Conservation (phyloP, 2,888 invertebrate genomes). For the Cenopis cana region DNA sequence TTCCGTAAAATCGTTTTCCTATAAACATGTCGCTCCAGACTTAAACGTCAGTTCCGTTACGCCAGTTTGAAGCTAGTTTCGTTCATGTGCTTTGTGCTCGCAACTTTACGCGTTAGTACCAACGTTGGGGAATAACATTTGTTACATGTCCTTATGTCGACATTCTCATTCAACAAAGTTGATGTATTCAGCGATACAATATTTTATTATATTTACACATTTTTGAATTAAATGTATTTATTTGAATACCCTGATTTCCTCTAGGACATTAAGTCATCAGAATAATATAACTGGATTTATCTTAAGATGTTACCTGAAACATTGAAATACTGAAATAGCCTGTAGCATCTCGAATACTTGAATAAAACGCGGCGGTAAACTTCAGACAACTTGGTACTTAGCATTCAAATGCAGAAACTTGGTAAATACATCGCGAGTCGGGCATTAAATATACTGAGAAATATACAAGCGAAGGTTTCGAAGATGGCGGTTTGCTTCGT, state of each 20-base stretch:
- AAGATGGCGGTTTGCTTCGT: conserved; percentile 28
- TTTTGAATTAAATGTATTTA: background rate
- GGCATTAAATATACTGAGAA: conserved; percentile 32
- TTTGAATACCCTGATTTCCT: no score
- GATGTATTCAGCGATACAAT: background rate
- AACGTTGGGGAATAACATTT: conserved; percentile 18
- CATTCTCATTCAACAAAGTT: background rate
- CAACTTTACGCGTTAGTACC: conserved; percentile 49
- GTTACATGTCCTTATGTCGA: conserved; percentile 9
- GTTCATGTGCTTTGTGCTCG: conserved; percentile 49
- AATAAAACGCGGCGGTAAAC: conserved; percentile 22
- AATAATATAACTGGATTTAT: conserved; percentile 7
- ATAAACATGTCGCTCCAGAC: conserved; percentile 2
- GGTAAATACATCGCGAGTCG: conserved; percentile 29
- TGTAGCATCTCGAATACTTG: conserved; percentile 16
- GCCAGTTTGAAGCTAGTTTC: conserved; percentile 50
- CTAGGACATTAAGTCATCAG: background rate
- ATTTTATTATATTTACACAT: no score
- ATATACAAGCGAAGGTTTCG: conserved; percentile 6
- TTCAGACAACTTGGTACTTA: conserved; percentile 41
- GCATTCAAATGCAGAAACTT: conserved; percentile 40
- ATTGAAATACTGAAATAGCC: conserved; percentile 4
- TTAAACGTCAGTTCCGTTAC: conserved; percentile 43
- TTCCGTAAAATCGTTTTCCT: background rate
- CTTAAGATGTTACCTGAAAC: background rate